These are phyloP conservation scores for Emmelina monodactyla DNA, from an alignment of 2,888 invertebrate species.

Conservation along the genomic window DNA sequence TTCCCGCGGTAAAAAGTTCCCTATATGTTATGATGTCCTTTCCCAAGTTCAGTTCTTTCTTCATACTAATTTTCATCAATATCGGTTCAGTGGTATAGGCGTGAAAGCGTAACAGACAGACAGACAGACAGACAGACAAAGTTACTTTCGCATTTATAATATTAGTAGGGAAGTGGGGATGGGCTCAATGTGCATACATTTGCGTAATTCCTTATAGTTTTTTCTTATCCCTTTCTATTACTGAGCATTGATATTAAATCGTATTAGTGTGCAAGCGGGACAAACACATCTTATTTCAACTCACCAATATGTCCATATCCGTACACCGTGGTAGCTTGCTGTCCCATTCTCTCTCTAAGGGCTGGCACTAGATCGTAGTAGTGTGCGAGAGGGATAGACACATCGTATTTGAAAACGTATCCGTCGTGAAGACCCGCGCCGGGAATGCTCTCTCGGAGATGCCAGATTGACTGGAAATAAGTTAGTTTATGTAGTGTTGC, in stretches of 20 bases:
- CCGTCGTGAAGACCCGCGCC: conserved; percentile 80
- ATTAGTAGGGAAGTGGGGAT: too few species aligned
- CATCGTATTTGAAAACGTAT: conserved; percentile 94
- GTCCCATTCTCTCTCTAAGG: conserved; percentile 71
- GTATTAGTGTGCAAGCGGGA: conserved; percentile 86
- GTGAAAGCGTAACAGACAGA: too few species aligned
- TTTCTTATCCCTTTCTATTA: conserved; percentile 69
- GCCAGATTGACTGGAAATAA: conserved; percentile 86
- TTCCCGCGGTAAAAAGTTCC: too few species aligned
- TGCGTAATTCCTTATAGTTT: too few species aligned
- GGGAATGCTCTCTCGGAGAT: conserved; percentile 84
- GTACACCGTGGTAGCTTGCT: conserved; percentile 69
- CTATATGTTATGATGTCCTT: too few species aligned
- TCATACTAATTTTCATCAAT: too few species aligned
- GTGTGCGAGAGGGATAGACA: conserved; percentile 83
- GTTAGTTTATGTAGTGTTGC: too few species aligned
- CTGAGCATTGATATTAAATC: conserved; percentile 77
- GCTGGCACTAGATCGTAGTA: conserved; percentile 87
- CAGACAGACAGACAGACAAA: too few species aligned
- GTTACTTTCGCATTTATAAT: too few species aligned
- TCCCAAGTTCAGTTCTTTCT: too few species aligned
- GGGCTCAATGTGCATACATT: too few species aligned
- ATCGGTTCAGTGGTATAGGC: too few species aligned
- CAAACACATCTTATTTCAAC: conserved; percentile 89
- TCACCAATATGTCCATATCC: conserved; percentile 68